Percentiles rank a stretch among this genome's conserved stretches.
phyloP scores from a whole-genome alignment of 2,888 invertebrate species.

The Xestobium rufovillosum region DNA sequence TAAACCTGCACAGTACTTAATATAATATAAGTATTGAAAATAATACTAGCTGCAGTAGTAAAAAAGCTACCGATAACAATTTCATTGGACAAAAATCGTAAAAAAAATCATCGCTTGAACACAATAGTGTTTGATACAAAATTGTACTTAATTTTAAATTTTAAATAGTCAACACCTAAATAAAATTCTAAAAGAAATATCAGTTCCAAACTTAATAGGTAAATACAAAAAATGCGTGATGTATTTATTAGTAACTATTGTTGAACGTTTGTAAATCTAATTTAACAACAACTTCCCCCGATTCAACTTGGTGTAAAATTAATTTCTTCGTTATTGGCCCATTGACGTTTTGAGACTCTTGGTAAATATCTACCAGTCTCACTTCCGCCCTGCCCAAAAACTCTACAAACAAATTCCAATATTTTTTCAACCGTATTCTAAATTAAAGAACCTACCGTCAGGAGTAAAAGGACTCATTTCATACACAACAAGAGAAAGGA shows the following conservation, averaged over 20 bases:
- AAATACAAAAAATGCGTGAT: too few relatives aligned
- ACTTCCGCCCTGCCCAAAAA: conserved; percentile 66
- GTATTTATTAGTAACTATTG: conserved; percentile 24
- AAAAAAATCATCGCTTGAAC: too few relatives aligned
- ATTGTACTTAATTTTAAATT: too few relatives aligned
- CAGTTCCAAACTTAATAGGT: too few relatives aligned
- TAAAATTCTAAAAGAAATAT: too few relatives aligned
- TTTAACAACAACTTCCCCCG: conserved; percentile 61
- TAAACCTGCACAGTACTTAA: too few relatives aligned
- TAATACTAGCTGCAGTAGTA: too few relatives aligned
- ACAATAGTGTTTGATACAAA: too few relatives aligned
- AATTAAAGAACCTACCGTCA: conserved; percentile 50
- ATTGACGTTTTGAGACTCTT: conserved; percentile 48
- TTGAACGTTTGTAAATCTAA: conserved; percentile 60
- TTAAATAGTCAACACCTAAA: too few relatives aligned
- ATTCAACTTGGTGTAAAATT: conserved; percentile 59
- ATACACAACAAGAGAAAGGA: conserved; percentile 60
- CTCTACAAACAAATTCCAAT: conserved; percentile 43
- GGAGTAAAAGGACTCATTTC: conserved; percentile 65
- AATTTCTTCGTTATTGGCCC: conserved; percentile 61
- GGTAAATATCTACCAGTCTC: conserved; percentile 54
- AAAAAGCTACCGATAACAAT: too few relatives aligned
- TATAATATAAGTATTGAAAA: too few relatives aligned
- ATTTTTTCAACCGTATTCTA: background rate
- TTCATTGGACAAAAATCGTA: too few relatives aligned